Evolutionary conservation across 2,113 vertebrate species (phyloP), one percentile per base, ranked within the genome.

Genomic region (Tursiops truncatus): DNA sequence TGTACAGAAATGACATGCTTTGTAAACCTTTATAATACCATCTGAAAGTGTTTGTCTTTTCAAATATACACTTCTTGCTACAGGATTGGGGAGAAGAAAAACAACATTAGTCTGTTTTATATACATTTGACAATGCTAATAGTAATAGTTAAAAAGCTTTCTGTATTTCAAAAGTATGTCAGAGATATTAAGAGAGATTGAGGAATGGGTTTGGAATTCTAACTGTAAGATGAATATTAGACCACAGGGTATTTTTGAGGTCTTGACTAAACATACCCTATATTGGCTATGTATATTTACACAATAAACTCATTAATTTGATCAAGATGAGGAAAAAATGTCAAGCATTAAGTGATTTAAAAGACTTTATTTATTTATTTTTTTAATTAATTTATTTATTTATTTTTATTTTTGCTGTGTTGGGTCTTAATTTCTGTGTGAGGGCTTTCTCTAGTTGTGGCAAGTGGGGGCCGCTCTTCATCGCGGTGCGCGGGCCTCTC

Each of bases 41-140:
- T 70, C 28, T 53, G 62, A 83, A 92, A 89, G 33, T 65, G 47
- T 97, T 95, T 97, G 3, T 44, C 62, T 98, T 96, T 77, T 56
- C 70, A 96, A 97, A 36, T 62, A 3, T 31, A 33, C 31, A 31
- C 14, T 96, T 73, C 36, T 50, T 47, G 14, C 4, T 70, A 15
- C 53, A 68, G 50, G 6, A 86, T n/a, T 71, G 1, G 87, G 63
- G 41, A 33, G 58, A 53, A 96, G 9, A 26, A 23, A 70, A 95
- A 91, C 31, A 68, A 97, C 41, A 76, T 77, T 74, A 70, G 41
- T 36, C 81, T 87, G 68, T 80, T 33, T 20, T 60, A 94, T 4
- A 86, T 82, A 36, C 5, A 1, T 97, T 95, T 88, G 62, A 85
- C 17, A 47, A 80, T 17, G 4, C 74, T 67, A 93, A 65, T 1